Conservation (phyloP, 2,113 vertebrate genomes). For the Helogale parvula region DNA sequence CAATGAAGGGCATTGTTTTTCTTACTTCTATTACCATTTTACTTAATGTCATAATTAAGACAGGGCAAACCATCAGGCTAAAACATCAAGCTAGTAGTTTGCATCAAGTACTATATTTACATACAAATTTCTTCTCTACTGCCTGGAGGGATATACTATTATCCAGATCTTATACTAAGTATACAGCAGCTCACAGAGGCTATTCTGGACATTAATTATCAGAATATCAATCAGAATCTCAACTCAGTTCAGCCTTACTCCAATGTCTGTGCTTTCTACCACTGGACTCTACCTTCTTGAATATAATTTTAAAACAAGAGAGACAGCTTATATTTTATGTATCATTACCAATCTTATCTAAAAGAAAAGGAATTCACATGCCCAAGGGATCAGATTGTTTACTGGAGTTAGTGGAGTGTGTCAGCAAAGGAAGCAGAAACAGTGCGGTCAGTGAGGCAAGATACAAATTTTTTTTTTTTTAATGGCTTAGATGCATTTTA, state of each 20-base stretch:
- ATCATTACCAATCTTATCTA: neutral
- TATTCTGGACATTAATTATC: neutral
- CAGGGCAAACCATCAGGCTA: neutral
- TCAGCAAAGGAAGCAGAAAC: too few species aligned
- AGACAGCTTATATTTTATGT: neutral
- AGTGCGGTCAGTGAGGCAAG: too few species aligned
- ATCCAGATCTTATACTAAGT: neutral
- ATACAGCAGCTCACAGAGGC: neutral
- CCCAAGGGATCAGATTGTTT: neutral
- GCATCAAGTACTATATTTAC: neutral
- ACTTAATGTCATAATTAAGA: neutral
- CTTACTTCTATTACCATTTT: neutral
- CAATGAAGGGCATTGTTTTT: neutral
- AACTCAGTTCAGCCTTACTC: neutral
- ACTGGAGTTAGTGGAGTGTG: too few species aligned
- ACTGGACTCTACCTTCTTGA: accelerated
- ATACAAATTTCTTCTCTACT: neutral
- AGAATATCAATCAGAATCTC: neutral
- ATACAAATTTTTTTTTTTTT: too few species aligned
- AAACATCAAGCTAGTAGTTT: neutral
- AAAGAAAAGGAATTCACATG: neutral
- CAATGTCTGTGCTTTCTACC: neutral
- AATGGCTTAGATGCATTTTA: conserved; percentile 56
- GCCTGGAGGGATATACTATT: neutral
- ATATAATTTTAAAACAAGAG: neutral